Evolutionary conservation across 1,140 invertebrate genomes (phyloP).

Genomic region (Drosophila subobscura): DNA sequence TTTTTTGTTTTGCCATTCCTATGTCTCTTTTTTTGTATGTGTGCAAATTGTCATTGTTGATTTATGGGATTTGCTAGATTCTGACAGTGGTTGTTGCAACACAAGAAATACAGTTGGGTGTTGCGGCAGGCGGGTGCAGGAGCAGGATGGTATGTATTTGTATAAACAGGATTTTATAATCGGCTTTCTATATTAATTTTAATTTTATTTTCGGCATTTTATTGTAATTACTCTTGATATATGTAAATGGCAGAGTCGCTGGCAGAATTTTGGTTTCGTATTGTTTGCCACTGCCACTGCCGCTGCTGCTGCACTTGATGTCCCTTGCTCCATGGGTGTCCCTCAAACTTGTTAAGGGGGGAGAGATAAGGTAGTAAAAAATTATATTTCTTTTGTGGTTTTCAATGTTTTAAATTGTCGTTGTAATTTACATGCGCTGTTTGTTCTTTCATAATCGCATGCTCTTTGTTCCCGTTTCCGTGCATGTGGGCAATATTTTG

Average conservation of each 20-base stretch:
- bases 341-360: constrained; percentile 44
- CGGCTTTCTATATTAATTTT: constrained; percentile 83
- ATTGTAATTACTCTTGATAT: constrained; percentile 83
- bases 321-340: constrained; percentile 22
- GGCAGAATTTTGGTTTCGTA: constrained; percentile 47
- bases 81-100: constrained; percentile 64
- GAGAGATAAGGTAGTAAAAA: constrained; percentile 32
- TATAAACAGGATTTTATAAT: constrained; percentile 66
- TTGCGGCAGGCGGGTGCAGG: neutral
- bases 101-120: constrained; percentile 11
- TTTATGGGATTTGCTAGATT: constrained; percentile 80
- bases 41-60: constrained; percentile 66
- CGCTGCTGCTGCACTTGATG: constrained; percentile 65
- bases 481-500: constrained; percentile 68
- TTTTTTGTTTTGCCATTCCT: constrained; percentile 27
- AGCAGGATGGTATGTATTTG: constrained; percentile 5
- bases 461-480: constrained; percentile 57
- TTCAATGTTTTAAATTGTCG: constrained; percentile 74
- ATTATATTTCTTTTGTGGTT: constrained; percentile 63
- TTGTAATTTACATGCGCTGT: constrained; percentile 15
- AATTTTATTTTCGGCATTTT: constrained; percentile 82
- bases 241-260: constrained; percentile 75
- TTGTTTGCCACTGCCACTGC: constrained; percentile 23
- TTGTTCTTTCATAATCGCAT: constrained; percentile 56
- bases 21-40: constrained; percentile 31